These are phyloP conservation scores for Porites cylindrica DNA, from an alignment of 92 coral and sea anemone genomes.

Conservation along the genomic window DNA sequence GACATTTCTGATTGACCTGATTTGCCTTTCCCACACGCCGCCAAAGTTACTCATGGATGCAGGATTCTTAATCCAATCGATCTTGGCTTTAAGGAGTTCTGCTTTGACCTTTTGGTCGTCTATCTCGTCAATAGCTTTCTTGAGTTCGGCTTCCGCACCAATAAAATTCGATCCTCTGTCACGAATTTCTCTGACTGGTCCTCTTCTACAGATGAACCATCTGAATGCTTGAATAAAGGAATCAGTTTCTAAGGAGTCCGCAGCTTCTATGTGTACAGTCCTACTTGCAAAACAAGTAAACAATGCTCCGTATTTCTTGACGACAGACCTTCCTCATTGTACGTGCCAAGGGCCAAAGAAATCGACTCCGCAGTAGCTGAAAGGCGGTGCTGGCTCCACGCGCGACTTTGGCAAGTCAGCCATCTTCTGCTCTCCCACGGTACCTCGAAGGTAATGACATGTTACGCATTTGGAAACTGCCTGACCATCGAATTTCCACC, in stretches of 20 bases:
- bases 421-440: conserved; percentile 72
- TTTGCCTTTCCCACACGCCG: conserved; percentile 64
- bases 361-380: conserved; percentile 55
- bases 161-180: conserved; percentile 69
- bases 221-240: conserved; percentile 60
- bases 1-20: conserved; percentile 60
- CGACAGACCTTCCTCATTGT: conserved; percentile 54
- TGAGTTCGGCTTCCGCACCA: conserved; percentile 55
- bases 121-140: conserved; percentile 58
- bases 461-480: conserved; percentile 54
- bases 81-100: conserved; percentile 49
- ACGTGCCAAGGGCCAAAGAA: conserved; percentile 73
- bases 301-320: conserved; percentile 62
- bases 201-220: conserved; percentile 56
- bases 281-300: conserved; percentile 64
- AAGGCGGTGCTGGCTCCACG: conserved; percentile 63
- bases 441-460: conserved; percentile 62
- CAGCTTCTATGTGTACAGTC: conserved; percentile 61
- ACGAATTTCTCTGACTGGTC: conserved; percentile 43
- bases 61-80: conserved; percentile 61
- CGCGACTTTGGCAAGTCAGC: conserved; percentile 70
- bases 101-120: conserved; percentile 48
- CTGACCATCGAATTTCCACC: conserved; percentile 56
- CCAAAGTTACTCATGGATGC: conserved; percentile 59
- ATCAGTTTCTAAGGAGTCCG: conserved; percentile 55